A percentile compares a stretch with the other conserved stretches of the same genome.
Evolutionary conservation across 2,797 vertebrate species (phyloP).

Genomic region (Philypnodon macrostomus): DNA sequence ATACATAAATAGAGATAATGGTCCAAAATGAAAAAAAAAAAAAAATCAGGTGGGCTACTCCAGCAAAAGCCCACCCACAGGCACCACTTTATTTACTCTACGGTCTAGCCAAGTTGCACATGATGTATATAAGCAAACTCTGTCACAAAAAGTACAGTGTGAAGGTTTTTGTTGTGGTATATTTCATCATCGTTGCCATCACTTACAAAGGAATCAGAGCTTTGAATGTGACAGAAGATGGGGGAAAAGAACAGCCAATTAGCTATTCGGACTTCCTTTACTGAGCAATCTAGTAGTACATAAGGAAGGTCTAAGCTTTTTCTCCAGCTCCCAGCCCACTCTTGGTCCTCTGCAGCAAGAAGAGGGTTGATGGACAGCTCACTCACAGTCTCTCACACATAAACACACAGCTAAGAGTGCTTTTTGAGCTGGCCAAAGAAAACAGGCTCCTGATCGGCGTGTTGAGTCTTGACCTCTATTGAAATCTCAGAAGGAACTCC

Average conservation of each 20-base stretch:
- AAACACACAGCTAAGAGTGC: constrained; percentile 23
- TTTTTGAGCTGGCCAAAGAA: constrained; percentile 28
- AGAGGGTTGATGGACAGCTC: constrained; percentile 39
- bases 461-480: constrained; percentile 24
- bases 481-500: constrained; percentile 14
- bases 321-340: constrained; percentile 48
- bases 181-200: constrained; percentile 50
- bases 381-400: constrained; percentile 19
- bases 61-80: too few species aligned
- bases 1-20: too few species aligned
- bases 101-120: too few species aligned
- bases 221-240: constrained; percentile 41
- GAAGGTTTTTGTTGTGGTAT: constrained; percentile 38
- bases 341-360: constrained; percentile 12
- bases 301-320: constrained; percentile 32
- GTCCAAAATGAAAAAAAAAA: too few species aligned
- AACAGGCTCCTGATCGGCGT: constrained; percentile 24
- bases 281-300: constrained; percentile 37
- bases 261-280: constrained; percentile 30
- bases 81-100: constrained; percentile 16
- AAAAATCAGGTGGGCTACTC: too few species aligned
- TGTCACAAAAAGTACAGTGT: too few species aligned
- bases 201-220: constrained; percentile 34
- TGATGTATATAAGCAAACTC: too few species aligned
- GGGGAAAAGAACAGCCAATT: too few species aligned